Base-by-base conservation (phyloP, 2,113 vertebrate species). In the Pelvicachromis taeniatus region DNA sequence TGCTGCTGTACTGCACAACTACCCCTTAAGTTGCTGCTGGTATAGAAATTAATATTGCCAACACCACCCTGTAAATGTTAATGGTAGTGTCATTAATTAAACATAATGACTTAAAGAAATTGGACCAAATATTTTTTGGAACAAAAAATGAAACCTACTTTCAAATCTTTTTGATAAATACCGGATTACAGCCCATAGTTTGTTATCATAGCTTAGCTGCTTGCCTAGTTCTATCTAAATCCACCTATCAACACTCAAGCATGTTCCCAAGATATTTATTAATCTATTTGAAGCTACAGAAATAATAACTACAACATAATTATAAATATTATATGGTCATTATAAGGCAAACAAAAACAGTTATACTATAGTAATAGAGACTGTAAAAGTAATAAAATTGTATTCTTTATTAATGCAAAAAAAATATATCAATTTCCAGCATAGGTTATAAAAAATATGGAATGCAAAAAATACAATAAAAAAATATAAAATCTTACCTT, bases 401-500 rank as follows among this genome's bases (percentile, higher is more conserved):
- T 42, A 16, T 26, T 26, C 63, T 70, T 5, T 26, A 45, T 42
- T 4, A 5, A 65, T 65, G 10, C 33, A 65, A n/a, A n/a, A n/a
- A n/a, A n/a, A n/a, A n/a, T n/a, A n/a, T n/a, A n/a, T n/a, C n/a
- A n/a, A n/a, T n/a, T 65, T 65, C 19, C 11, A 8, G 61, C 33
- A 65, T 65, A 23, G 40, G 35, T 12, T 40, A 14, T 65, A 40
- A 65, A 40, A 63, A 65, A 63, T 38, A 38, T 21, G 13, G 33
- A 65, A 65, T 65, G 33, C 33, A 21, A 65, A 40, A 21, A 65
- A 40, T 21, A 2, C 5, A 68, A 21, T 1, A 33, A 10, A 35
- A 31, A 14, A 31, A 9, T 4, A 65, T 4, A 0, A 23, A 84
- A 89, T 91, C 82, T 84, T 82, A 82, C 87, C 88, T 84, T 80